These are phyloP conservation scores for Typhlomys cinereus DNA, from an alignment of 2,113 vertebrate species.

Conservation along the genomic window DNA sequence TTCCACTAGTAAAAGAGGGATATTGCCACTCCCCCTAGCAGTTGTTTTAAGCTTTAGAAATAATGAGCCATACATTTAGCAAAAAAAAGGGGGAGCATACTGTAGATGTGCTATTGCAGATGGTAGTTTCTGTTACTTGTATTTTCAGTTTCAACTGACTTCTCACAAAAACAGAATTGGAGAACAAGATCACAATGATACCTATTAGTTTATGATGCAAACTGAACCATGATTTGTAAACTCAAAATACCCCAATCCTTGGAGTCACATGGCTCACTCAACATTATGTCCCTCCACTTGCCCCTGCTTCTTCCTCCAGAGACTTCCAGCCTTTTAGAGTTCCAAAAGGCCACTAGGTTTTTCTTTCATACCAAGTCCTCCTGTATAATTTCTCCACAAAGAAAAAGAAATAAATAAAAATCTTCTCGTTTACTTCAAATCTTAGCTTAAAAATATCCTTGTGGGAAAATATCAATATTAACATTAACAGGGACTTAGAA, in stretches of 20 bases:
- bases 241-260: neutral
- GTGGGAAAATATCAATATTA: neutral
- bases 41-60: neutral
- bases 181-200: neutral
- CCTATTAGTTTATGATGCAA: neutral
- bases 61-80: neutral
- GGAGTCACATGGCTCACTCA: neutral
- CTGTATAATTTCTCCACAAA: neutral
- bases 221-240: neutral
- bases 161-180: slow-evolving; percentile 13
- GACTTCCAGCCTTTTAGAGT: neutral
- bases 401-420: neutral
- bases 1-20: neutral
- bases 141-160: neutral
- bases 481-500: neutral
- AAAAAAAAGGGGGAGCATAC: neutral
- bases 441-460: slow-evolving; percentile 33
- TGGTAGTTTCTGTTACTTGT: neutral
- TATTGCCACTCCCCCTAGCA: neutral
- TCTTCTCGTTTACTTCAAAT: neutral
- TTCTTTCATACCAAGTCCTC: neutral
- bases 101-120: neutral
- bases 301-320: neutral
- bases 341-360: neutral
- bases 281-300: neutral